These are phyloP conservation scores for Lordiphosa andalusiaca DNA, from an alignment of 2,888 invertebrate genomes.

Conservation along the genomic window DNA sequence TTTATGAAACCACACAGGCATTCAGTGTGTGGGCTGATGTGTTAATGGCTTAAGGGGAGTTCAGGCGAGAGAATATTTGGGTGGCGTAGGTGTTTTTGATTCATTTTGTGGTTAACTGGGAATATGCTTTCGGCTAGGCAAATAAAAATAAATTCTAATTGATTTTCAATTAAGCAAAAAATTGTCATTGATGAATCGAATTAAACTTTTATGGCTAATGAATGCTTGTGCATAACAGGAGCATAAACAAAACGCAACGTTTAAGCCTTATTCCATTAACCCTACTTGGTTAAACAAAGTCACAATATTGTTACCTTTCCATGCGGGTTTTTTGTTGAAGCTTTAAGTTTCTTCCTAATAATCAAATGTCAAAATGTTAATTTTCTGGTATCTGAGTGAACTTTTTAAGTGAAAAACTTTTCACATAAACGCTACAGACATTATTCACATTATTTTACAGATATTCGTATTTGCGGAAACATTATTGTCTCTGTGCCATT, in stretches of 20 bases:
- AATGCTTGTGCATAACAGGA: not conserved
- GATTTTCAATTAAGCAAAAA: conserved; percentile 9
- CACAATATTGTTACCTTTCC: conserved; percentile 12
- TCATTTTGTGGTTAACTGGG: conserved; percentile 22
- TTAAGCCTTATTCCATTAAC: conserved; percentile 3
- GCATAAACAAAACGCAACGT: conserved; percentile 7
- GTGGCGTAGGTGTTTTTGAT: conserved; percentile 16
- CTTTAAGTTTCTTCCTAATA: conserved; percentile 10
- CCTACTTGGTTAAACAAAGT: conserved; percentile 4
- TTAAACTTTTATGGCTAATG: not conserved
- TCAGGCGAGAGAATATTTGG: conserved; percentile 1
- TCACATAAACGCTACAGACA: conserved; percentile 52
- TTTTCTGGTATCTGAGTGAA: conserved; percentile 49
- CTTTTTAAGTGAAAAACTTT: conserved; percentile 59
- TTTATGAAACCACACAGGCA: conserved; percentile 36
- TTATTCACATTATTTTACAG: conserved; percentile 23
- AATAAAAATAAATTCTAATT: not conserved
- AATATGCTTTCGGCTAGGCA: not conserved
- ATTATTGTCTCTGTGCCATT: conserved; percentile 50
- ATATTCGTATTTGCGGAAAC: conserved; percentile 46
- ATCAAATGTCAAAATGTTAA: conserved; percentile 48
- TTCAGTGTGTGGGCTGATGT: conserved; percentile 37
- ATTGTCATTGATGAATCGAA: not conserved
- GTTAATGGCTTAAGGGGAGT: conserved; percentile 29
- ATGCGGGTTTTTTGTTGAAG: conserved; percentile 3